Evolutionary conservation across 2,888 invertebrate genomes (phyloP).

Genomic region (Eupithecia inturbata): DNA sequence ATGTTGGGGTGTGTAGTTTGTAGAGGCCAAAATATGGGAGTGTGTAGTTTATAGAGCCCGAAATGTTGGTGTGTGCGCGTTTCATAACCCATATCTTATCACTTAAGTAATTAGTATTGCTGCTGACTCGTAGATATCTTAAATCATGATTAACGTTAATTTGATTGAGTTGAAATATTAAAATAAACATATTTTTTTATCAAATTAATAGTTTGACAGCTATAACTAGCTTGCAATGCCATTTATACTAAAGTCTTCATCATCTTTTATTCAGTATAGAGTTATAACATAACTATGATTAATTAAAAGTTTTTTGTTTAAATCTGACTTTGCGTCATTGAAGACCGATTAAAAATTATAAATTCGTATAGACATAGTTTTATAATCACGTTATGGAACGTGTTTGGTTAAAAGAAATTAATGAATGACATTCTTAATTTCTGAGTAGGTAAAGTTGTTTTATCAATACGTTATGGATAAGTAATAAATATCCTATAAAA

Average conservation of each 20-base stretch:
- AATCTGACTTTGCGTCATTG: background rate
- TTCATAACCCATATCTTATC: background rate
- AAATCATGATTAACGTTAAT: background rate
- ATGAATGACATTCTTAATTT: too few species aligned
- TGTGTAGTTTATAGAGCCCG: too few species aligned
- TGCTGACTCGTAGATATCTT: conserved; percentile 10
- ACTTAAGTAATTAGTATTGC: background rate
- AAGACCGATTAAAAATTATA: background rate
- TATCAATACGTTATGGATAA: too few species aligned
- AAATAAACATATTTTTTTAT: background rate
- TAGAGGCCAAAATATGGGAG: too few species aligned
- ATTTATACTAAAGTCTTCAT: background rate
- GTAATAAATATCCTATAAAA: too few species aligned
- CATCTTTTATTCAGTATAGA: background rate
- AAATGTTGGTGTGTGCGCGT: too few species aligned
- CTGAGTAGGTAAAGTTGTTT: too few species aligned
- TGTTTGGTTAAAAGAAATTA: too few species aligned
- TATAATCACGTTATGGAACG: too few species aligned
- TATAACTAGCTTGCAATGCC: conserved; percentile 1
- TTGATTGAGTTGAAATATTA: background rate
- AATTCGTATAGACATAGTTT: too few species aligned
- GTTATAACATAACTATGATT: background rate
- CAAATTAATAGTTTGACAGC: conserved; percentile 8
- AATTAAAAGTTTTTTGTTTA: background rate
- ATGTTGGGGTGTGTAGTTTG: too few species aligned